Percentiles rank a stretch among this genome's conserved stretches.
Evolutionary conservation across 2,888 invertebrate genomes (phyloP).

Genomic region (Sisyra nigra): DNA sequence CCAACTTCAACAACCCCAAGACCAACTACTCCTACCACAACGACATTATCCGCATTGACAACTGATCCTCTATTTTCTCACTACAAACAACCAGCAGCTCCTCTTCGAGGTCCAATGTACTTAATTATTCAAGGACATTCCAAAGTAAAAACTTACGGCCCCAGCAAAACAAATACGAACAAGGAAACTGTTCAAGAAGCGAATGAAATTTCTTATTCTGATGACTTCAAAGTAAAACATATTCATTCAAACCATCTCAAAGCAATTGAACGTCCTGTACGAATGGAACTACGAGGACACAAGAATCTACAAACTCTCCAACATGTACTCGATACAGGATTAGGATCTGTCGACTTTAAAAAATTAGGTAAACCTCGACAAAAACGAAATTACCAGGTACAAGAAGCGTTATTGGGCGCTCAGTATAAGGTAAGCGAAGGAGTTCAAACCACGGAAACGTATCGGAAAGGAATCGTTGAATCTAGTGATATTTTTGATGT

Average conservation of each 20-base stretch:
- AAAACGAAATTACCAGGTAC: constrained; percentile 34
- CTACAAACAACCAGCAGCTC: constrained; percentile 42
- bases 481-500: constrained; percentile 22
- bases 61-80: constrained; percentile 44
- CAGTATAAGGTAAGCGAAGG: constrained; percentile 40
- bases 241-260: constrained; percentile 27
- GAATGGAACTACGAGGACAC: constrained; percentile 19
- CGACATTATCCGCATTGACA: constrained; percentile 33
- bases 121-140: constrained; percentile 74
- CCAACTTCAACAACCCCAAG: constrained; percentile 14
- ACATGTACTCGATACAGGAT: constrained; percentile 24
- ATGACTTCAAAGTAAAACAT: constrained; percentile 38
- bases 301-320: constrained; percentile 24
- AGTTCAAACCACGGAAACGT: constrained; percentile 33
- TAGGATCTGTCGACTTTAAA: constrained; percentile 24
- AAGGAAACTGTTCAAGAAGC: constrained; percentile 30
- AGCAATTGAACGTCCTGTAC: constrained; percentile 20
- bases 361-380: constrained; percentile 17
- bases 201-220: constrained; percentile 36
- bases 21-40: constrained; percentile 27
- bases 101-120: constrained; percentile 47
- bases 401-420: constrained; percentile 38
- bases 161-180: constrained; percentile 30
- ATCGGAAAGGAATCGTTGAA: constrained; percentile 43
- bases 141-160: constrained; percentile 70